Conservation (phyloP, 2,888 invertebrate genomes). For the Anticlea derivata region DNA sequence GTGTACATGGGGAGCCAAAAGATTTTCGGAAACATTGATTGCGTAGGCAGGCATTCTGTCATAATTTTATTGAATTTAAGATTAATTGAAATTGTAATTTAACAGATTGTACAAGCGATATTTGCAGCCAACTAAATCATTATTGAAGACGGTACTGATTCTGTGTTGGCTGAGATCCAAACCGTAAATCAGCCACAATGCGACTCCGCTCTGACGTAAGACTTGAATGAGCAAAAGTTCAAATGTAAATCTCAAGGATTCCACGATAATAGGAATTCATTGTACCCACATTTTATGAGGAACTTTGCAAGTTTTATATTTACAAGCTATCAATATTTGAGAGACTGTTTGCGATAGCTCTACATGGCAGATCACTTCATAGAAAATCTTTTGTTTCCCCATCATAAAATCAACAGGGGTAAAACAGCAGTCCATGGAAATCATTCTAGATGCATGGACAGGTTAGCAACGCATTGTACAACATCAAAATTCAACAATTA, state of each 20-base stretch:
- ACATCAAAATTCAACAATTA: slow-evolving; percentile 53
- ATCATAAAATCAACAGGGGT: slow-evolving; percentile 40
- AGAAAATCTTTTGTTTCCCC: slow-evolving; percentile 50
- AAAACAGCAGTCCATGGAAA: slow-evolving; percentile 51
- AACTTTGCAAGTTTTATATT: too few relatives aligned
- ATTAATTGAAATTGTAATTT: slow-evolving; percentile 20
- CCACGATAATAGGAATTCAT: slow-evolving; percentile 3
- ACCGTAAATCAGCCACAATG: slow-evolving; percentile 41
- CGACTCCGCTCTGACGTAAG: slow-evolving; percentile 30
- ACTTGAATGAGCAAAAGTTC: slow-evolving; percentile 31
- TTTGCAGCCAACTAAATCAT: slow-evolving; percentile 46
- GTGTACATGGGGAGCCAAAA: slow-evolving; percentile 42
- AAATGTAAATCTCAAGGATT: slow-evolving; percentile 20
- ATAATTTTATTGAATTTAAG: slow-evolving; percentile 6
- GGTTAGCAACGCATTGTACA: slow-evolving; percentile 60
- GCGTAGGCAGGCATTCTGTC: slow-evolving; percentile 16
- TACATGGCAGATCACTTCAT: not conserved
- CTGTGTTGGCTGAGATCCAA: slow-evolving; percentile 47
- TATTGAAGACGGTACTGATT: slow-evolving; percentile 44
- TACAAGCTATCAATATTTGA: not conserved
- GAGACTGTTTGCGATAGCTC: not conserved
- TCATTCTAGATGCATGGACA: slow-evolving; percentile 61
- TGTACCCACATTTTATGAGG: not conserved
- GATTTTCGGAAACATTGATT: slow-evolving; percentile 19
- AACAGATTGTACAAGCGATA: slow-evolving; percentile 24